Percentiles rank a stretch among this genome's conserved stretches.
Evolutionary conservation across 1,140 invertebrate species (phyloP).

Genomic region (Brachionus paranguensis): DNA sequence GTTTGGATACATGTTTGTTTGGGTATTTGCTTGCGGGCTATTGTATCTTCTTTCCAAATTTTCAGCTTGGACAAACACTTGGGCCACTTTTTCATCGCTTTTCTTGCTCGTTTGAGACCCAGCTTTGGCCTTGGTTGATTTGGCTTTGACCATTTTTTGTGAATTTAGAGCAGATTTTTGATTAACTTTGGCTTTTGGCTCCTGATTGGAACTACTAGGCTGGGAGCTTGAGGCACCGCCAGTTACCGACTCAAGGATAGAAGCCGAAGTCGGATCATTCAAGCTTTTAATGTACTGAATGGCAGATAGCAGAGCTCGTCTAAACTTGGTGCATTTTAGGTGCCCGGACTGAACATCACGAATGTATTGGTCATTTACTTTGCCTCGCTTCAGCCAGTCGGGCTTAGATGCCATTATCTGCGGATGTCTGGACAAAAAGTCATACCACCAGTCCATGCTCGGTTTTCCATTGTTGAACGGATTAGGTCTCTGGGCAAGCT

Average conservation of each 20-base stretch:
- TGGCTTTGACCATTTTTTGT: not conserved
- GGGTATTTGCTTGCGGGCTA: too few species aligned
- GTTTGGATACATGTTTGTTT: not conserved
- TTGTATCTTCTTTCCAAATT: not conserved
- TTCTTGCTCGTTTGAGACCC: not conserved
- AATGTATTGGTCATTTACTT: conserved; percentile 40
- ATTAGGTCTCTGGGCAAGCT: conserved; percentile 9
- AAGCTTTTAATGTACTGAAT: conserved; percentile 40
- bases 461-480: conserved; percentile 39
- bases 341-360: conserved; percentile 31
- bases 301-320: conserved; percentile 3
- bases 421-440: conserved; percentile 39
- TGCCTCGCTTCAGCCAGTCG: conserved; percentile 35
- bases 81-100: not conserved
- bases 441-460: conserved; percentile 40
- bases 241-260: not conserved
- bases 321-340: conserved; percentile 39
- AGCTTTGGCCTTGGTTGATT: not conserved
- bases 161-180: not conserved
- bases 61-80: not conserved
- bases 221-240: not conserved
- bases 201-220: not conserved
- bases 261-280: not conserved
- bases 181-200: not conserved
- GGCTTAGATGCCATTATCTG: conserved; percentile 40